Evolutionary conservation across 1,140 invertebrate genomes (phyloP).

Genomic region (Campoletis sonorensis): DNA sequence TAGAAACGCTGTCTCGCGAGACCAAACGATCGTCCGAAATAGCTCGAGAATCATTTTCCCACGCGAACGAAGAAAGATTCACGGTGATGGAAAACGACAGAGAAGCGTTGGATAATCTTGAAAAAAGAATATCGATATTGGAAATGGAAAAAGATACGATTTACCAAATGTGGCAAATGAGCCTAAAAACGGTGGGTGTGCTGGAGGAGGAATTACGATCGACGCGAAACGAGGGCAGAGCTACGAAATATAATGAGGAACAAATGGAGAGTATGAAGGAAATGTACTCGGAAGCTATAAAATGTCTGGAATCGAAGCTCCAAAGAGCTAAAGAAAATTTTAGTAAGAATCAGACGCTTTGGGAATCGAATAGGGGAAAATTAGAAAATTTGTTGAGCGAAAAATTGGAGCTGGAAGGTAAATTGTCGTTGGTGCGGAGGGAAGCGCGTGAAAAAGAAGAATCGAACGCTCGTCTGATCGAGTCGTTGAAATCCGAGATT

Average conservation of each 20-base stretch:
- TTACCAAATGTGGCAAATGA: constrained; percentile 79
- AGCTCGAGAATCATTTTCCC: constrained; percentile 57
- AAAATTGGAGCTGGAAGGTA: constrained; percentile 59
- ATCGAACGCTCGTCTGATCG: constrained; percentile 55
- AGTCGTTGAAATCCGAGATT: constrained; percentile 62
- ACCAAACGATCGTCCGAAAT: constrained; percentile 57
- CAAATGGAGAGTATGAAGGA: constrained; percentile 68
- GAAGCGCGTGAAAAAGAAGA: constrained; percentile 62
- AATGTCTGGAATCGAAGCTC: constrained; percentile 69
- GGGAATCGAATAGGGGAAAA: constrained; percentile 66
- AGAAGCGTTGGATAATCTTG: constrained; percentile 66
- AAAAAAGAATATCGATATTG: constrained; percentile 66
- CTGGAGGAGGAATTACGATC: constrained; percentile 78
- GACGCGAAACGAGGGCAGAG: constrained; percentile 66
- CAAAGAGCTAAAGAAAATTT: constrained; percentile 69
- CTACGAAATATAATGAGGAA: constrained; percentile 65
- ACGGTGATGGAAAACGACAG: constrained; percentile 48
- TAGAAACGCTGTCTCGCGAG: constrained; percentile 62
- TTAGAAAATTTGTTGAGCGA: constrained; percentile 63
- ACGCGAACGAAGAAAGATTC: constrained; percentile 59
- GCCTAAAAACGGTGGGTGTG: constrained; percentile 78
- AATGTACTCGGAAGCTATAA: constrained; percentile 73
- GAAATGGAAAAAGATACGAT: constrained; percentile 79
- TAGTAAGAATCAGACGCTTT: constrained; percentile 66
- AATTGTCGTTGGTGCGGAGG: constrained; percentile 54